Base-by-base conservation (phyloP, 2,888 invertebrate genomes). In the Fabriciana adippe region DNA sequence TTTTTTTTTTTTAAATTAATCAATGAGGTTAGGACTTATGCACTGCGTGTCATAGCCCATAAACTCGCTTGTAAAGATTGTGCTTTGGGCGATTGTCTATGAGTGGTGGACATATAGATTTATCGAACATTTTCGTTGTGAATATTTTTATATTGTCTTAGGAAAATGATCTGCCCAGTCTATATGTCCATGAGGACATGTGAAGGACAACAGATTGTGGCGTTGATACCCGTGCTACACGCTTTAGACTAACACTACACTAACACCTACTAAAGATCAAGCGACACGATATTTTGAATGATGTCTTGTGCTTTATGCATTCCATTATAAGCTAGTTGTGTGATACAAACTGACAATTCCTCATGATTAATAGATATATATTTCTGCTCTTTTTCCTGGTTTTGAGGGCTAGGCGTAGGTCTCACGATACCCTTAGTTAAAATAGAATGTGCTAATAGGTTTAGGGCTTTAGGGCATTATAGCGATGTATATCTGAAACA, bases 81-180 rank as follows among this genome's bases (percentile, higher is more conserved):
- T 79, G 86, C 86, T 86, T 86, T 84, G 87, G 87, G 85, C 83
- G 80, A 84, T 86, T 87, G 88, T 87, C 87, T 88, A 85, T 86
- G 88, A 87, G 64, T 69, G 55, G 56, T 69, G 70, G 74, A 68
- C 72, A 69, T 74, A 73, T 71, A 73, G 73, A 72, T 62, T 31
- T n/a, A 45, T 50, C 48, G 41, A 16, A 47, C 57, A 15, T 48
- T 50, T 18, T 18, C 13, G 16, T 62, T 13, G 21, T 64, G 55
- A 41, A 41, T 41, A 41, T 41, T 11, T 41, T 41, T 11, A 41
- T 8, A 41, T 11, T 41, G 35, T 41, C 35, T 60, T 45, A 50
- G 16, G 6, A 35, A 35, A 41, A 41, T 62, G 26, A 55, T 62
- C 48, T 41, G 35, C 35, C 3, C 45, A 48, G 68, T 76, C 75